Percentiles rank a stretch among this genome's conserved stretches.
phyloP scores from a whole-genome alignment of 2,888 invertebrate species.

The Hanleya hanleyi region DNA sequence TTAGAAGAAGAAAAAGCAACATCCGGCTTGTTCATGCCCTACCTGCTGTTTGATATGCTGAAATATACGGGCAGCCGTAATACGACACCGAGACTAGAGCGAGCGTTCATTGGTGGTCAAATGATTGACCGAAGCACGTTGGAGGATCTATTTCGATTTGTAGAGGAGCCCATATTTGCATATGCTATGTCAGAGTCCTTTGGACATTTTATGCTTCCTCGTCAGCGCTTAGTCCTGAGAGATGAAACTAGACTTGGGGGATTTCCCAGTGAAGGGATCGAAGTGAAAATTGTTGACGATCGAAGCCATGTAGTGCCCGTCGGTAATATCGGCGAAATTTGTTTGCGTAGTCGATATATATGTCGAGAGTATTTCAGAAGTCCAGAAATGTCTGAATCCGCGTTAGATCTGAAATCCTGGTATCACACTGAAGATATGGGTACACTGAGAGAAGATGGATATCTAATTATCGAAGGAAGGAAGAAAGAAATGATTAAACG shows the following conservation, averaged over 20 bases:
- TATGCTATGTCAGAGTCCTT: not conserved
- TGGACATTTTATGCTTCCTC: not conserved
- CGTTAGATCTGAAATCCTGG: not conserved
- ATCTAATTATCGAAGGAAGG: too few species aligned
- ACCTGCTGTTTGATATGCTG: not conserved
- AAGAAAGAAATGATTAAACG: too few species aligned
- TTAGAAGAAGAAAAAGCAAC: not conserved
- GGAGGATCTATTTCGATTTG: not conserved
- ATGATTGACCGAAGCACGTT: not conserved
- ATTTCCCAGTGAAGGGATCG: not conserved
- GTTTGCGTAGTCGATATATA: not conserved
- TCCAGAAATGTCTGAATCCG: not conserved
- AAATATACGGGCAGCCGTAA: not conserved
- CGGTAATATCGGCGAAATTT: conserved; percentile 12
- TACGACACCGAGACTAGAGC: not conserved
- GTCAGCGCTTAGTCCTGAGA: not conserved
- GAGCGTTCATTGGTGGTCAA: not conserved
- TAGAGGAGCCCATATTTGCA: not conserved
- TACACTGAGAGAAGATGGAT: too few species aligned
- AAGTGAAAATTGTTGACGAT: conserved; percentile 14
- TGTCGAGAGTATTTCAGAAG: not conserved
- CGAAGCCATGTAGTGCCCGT: not conserved
- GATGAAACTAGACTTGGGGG: not conserved
- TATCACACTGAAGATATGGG: too few species aligned
- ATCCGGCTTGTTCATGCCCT: not conserved